Evolutionary conservation across 2,113 vertebrate species (phyloP), one percentile per base, ranked within the genome.

Genomic region (Pelecanoides urinatrix): DNA sequence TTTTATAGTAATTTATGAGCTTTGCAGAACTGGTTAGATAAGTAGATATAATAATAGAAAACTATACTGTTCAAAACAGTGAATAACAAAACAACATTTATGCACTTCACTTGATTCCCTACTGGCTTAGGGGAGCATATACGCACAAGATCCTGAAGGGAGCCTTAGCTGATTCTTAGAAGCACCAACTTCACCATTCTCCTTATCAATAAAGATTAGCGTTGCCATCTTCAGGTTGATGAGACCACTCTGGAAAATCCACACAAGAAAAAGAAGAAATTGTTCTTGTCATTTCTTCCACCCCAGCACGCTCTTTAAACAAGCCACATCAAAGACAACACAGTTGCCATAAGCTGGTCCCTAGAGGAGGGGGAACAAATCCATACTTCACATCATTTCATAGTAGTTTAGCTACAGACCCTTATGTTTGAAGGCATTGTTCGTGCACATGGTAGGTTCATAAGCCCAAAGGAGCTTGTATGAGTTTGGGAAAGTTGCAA

Each of bases 201-300:
- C 98, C 92, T 98, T 97, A 74, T 98, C 98, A 30, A 98, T 44
- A 86, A 96, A 97, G 77, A 98, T 93, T 23, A 96, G 65, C 1
- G 96, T 97, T 71, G 98, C 76, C 98, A 98, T 98, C 90, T 93
- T 97, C 72, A 34, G 29, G n/a, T 1, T 59, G 50, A 67, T 12
- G 13, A 62, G 44, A 29, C 2, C 32, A 63, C 40, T 55, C 81
- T 91, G 27, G 4, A 55, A 56, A 87, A 17, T 1, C 17, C 5
- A 25, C 0, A 15, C 3, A 44, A 5, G 5, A 59, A 32, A 79
- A 34, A 79, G 2, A 42, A 1, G 14, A 67, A 65, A 5, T 11
- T 0, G 14, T 13, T 59, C 6, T 40, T 50, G 6, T 18, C 1
- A 52, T 11, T 85, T 59, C 13, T 36, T 12, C 16, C 16, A 49